These are phyloP conservation scores for Empis livida DNA, from an alignment of 2,888 invertebrate species.

Conservation along the genomic window DNA sequence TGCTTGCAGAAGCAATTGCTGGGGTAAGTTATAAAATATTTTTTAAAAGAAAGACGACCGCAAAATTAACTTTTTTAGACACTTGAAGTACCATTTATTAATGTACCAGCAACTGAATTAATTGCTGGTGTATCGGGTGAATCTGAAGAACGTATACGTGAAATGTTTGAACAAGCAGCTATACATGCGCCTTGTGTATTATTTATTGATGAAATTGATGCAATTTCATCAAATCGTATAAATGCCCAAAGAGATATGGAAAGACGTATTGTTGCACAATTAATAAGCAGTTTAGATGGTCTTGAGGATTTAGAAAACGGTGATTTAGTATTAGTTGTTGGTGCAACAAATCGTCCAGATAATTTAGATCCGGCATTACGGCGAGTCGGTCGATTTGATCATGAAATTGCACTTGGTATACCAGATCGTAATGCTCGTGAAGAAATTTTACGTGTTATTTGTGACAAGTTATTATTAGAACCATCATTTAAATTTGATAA, in stretches of 20 bases:
- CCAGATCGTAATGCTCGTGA: conserved; percentile 72
- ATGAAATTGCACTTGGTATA: conserved; percentile 87
- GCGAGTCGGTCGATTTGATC: conserved; percentile 84
- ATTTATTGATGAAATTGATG: conserved; percentile 95
- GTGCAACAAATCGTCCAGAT: conserved; percentile 92
- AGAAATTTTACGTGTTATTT: conserved; percentile 63
- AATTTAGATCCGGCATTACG: conserved; percentile 83
- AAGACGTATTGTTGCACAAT: conserved; percentile 83
- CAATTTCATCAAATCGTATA: conserved; percentile 82
- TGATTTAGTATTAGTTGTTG: conserved; percentile 57
- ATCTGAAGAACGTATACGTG: conserved; percentile 84
- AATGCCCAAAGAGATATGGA: conserved; percentile 94
- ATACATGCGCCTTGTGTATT: conserved; percentile 65
- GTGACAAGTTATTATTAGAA: conserved; percentile 53
- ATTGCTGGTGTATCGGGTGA: conserved; percentile 93
- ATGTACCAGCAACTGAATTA: conserved; percentile 83
- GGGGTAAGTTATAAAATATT: conserved; percentile 42
- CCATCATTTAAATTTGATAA: conserved; percentile 55
- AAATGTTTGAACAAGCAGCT: conserved; percentile 83
- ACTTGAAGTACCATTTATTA: conserved; percentile 66
- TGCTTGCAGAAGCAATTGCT: conserved; percentile 69
- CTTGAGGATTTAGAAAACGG: conserved; percentile 32
- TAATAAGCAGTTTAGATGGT: conserved; percentile 77
- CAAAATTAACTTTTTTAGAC: background rate
- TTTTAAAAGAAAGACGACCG: background rate